Percentiles rank a stretch among this genome's conserved stretches.
These are phyloP conservation scores for Heliconius cydno DNA, from an alignment of 2,888 invertebrate genomes.

Conservation along the genomic window DNA sequence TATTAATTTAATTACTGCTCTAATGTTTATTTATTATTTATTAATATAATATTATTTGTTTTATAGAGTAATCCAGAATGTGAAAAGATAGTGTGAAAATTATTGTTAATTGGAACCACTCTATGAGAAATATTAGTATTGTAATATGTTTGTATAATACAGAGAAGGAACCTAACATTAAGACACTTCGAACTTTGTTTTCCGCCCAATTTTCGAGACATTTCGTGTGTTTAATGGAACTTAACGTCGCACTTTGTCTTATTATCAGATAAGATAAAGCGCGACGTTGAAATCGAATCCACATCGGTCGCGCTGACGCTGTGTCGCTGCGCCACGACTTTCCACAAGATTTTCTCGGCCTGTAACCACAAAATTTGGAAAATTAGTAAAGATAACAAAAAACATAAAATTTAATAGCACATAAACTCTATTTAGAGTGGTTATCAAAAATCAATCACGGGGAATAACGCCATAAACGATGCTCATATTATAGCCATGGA, in stretches of 20 bases:
- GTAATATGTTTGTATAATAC: too few relatives aligned
- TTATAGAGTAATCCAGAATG: too few relatives aligned
- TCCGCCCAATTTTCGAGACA: not conserved
- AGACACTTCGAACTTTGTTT: not conserved
- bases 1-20: too few relatives aligned
- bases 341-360: not conserved
- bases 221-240: not conserved
- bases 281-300: not conserved
- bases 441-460: slow-evolving; percentile 52
- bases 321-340: too few relatives aligned
- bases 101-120: too few relatives aligned
- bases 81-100: too few relatives aligned
- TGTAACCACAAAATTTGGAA: not conserved
- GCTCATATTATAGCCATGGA: slow-evolving; percentile 34
- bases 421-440: slow-evolving; percentile 20
- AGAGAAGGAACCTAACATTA: not conserved
- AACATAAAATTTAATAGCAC: not conserved
- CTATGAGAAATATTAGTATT: too few relatives aligned
- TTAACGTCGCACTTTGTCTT: too few relatives aligned
- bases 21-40: too few relatives aligned
- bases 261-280: too few relatives aligned
- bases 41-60: too few relatives aligned
- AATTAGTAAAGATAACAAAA: not conserved
- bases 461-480: slow-evolving; percentile 46
- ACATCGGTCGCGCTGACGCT: too few relatives aligned